Conservation (phyloP, 2,797 vertebrate genomes). For the Xenopus petersii region DNA sequence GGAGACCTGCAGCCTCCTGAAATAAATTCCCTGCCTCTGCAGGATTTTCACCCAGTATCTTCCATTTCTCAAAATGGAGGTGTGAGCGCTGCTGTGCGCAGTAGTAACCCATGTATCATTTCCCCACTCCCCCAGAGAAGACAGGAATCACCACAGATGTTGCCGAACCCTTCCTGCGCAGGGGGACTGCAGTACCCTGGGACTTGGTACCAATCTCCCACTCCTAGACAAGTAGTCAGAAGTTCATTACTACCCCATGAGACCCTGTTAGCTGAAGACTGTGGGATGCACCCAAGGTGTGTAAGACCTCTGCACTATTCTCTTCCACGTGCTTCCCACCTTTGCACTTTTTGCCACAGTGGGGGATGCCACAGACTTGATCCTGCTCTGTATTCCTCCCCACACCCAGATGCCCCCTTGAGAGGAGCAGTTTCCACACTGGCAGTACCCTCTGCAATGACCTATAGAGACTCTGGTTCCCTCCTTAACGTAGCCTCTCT, state of each 20-base stretch:
- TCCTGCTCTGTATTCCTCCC: conserved; percentile 69
- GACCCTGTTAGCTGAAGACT: conserved; percentile 4
- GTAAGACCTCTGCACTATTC: conserved; percentile 2
- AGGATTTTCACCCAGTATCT: conserved; percentile 52
- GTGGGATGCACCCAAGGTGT: conserved; percentile 4
- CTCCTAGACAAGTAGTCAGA: conserved; percentile 7
- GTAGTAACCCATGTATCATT: not conserved
- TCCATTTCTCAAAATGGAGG: conserved; percentile 48
- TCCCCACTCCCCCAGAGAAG: conserved; percentile 8
- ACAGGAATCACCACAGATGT: conserved; percentile 1
- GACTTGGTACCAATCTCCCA: conserved; percentile 10
- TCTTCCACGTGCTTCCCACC: conserved; percentile 12
- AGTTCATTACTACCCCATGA: conserved; percentile 10
- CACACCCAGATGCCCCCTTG: conserved; percentile 79
- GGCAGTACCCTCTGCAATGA: conserved; percentile 67
- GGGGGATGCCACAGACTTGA: conserved; percentile 3
- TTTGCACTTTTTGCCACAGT: conserved; percentile 15
- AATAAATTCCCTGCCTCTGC: conserved; percentile 24
- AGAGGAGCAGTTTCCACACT: conserved; percentile 67
- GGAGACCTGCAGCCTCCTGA: conserved; percentile 19
- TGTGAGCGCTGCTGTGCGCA: not conserved
- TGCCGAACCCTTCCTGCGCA: not conserved
- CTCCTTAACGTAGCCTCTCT: conserved; percentile 65
- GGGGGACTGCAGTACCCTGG: not conserved
- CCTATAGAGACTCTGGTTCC: conserved; percentile 69